Evolutionary conservation across 2,113 vertebrate species (phyloP).

Genomic region (Sterrhoptilus dennistouni): DNA sequence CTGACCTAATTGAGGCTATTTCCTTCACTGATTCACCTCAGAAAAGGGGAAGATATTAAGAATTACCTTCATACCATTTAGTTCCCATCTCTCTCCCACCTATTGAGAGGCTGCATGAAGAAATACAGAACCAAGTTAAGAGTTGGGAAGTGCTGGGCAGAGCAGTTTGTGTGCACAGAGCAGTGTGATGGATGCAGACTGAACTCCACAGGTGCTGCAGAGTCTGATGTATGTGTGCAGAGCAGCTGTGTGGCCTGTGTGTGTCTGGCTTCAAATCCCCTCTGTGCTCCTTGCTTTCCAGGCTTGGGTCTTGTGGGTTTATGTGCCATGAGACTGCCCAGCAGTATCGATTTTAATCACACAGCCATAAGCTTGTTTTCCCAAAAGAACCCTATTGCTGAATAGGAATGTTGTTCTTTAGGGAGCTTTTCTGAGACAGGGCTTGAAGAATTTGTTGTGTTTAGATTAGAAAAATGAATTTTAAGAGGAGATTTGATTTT

Average conservation of each 20-base stretch:
- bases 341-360: neutral
- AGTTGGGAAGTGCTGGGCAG: neutral
- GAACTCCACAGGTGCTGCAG: accelerated
- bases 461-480: neutral
- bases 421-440: neutral
- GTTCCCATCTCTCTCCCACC: neutral
- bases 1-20: neutral
- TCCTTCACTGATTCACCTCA: neutral
- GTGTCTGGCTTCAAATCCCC: neutral
- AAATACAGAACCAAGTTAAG: neutral
- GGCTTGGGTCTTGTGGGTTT: neutral
- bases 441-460: neutral
- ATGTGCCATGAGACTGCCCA: neutral
- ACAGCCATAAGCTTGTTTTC: neutral
- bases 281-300: neutral
- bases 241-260: neutral
- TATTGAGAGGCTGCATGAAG: neutral
- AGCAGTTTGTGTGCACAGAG: neutral
- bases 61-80: neutral
- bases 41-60: neutral
- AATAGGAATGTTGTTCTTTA: neutral
- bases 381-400: neutral
- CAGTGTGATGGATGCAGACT: neutral
- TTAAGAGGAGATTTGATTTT: neutral
- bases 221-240: neutral